These are phyloP conservation scores for Phyllotreta cruciferae DNA, from an alignment of 2,888 invertebrate genomes.

Conservation along the genomic window DNA sequence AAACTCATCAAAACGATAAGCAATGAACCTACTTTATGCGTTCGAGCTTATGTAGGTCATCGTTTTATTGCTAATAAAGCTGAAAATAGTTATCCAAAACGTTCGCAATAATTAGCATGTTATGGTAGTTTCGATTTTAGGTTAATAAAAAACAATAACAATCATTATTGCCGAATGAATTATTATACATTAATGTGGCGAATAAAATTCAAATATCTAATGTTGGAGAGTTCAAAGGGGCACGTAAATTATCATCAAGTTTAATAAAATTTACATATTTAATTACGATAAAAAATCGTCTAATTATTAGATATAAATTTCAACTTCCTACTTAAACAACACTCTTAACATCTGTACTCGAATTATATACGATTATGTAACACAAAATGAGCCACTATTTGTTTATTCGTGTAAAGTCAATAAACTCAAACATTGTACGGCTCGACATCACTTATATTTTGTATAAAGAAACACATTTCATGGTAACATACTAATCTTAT, in stretches of 20 bases:
- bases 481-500: constrained; percentile 3
- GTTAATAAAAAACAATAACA: too few relatives aligned
- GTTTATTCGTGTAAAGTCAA: constrained; percentile 4
- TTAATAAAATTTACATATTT: too few relatives aligned
- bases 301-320: too few relatives aligned
- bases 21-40: constrained; percentile 24
- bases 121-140: constrained; percentile 5
- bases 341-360: not conserved
- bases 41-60: constrained; percentile 22
- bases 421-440: constrained; percentile 1
- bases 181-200: too few relatives aligned
- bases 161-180: too few relatives aligned
- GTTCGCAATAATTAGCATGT: constrained; percentile 7
- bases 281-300: too few relatives aligned
- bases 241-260: too few relatives aligned
- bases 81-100: constrained; percentile 8
- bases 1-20: constrained; percentile 6
- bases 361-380: constrained; percentile 1
- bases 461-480: not conserved
- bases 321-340: too few relatives aligned
- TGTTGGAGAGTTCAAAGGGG: too few relatives aligned
- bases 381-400: not conserved
- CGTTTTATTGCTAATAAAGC: constrained; percentile 19
- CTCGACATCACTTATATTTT: constrained; percentile 5
- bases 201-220: too few relatives aligned